Evolutionary conservation across 2,113 vertebrate species (phyloP).

Genomic region (Rhea americana): DNA sequence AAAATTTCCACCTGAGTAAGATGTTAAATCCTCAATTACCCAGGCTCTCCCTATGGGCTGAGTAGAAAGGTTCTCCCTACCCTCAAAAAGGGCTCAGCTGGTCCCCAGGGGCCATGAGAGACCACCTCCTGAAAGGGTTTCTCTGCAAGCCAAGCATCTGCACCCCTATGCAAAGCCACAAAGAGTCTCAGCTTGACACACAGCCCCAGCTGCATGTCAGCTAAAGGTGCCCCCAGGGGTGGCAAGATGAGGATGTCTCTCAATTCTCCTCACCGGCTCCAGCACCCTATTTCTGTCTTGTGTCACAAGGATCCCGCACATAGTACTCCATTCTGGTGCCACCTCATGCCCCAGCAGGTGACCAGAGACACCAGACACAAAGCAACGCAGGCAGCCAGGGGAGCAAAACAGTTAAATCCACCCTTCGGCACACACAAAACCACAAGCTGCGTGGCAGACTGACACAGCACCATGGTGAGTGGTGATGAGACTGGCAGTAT

Average conservation of each 20-base stretch:
- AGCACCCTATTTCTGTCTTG: background rate
- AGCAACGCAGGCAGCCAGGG: fast-evolving
- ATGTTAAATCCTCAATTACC: background rate
- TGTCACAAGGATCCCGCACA: no score
- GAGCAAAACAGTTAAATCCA: background rate
- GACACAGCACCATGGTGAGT: fast-evolving
- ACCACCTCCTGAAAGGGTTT: background rate
- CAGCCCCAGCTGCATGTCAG: fast-evolving
- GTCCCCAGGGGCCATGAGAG: fast-evolving
- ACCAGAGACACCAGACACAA: fast-evolving
- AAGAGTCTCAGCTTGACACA: no score
- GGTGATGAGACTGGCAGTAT: background rate
- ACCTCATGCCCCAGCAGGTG: fast-evolving
- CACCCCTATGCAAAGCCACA: fast-evolving
- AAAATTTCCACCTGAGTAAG: background rate
- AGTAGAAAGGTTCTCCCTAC: background rate
- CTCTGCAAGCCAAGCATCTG: background rate
- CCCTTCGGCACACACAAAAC: background rate
- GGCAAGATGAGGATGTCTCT: no score
- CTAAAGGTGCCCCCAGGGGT: background rate
- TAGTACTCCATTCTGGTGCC: background rate
- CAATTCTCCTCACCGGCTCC: background rate
- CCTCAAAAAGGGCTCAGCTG: fast-evolving
- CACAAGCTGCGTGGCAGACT: background rate
- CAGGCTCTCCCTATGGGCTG: background rate